phyloP scores from a whole-genome alignment of 2,113 vertebrate genomes.

The Monopterus albus region DNA sequence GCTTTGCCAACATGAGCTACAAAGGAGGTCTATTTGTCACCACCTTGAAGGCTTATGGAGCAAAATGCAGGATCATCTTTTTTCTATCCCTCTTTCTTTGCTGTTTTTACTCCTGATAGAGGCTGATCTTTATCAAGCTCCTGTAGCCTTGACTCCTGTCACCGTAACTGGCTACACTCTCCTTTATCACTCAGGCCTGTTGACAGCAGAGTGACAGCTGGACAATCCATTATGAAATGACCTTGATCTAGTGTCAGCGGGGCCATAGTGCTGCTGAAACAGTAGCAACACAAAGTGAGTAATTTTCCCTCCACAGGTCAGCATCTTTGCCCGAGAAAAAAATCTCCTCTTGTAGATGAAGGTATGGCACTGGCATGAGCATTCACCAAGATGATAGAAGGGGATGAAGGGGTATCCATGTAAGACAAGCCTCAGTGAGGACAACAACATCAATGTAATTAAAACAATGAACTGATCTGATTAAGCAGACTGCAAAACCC shows the following conservation, averaged over 20 bases:
- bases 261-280: slow-evolving; percentile 65
- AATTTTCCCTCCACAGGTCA: slow-evolving; percentile 75
- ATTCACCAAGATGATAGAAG: slow-evolving; percentile 35
- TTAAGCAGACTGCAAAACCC: slow-evolving; percentile 33
- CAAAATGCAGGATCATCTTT: slow-evolving; percentile 77
- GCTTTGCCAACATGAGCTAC: slow-evolving; percentile 35
- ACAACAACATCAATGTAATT: slow-evolving; percentile 25
- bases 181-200: slow-evolving; percentile 73
- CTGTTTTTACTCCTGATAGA: slow-evolving; percentile 66
- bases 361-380: slow-evolving; percentile 27
- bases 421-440: slow-evolving; percentile 3
- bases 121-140: slow-evolving; percentile 77
- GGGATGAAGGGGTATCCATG: background rate
- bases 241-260: slow-evolving; percentile 77
- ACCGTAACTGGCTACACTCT: slow-evolving; percentile 52
- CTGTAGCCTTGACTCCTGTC: slow-evolving; percentile 78
- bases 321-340: slow-evolving; percentile 67
- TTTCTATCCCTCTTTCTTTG: slow-evolving; percentile 56
- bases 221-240: slow-evolving; percentile 78
- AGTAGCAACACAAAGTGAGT: slow-evolving; percentile 74
- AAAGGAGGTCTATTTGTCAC: slow-evolving; percentile 71
- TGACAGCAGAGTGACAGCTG: slow-evolving; percentile 78
- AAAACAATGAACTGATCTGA: slow-evolving; percentile 34
- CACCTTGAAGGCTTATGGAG: slow-evolving; percentile 51
- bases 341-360: slow-evolving; percentile 34